Evolutionary conservation across 92 coral and sea anemone genomes (phyloP).

Genomic region (Chrysogorgia sp.): DNA sequence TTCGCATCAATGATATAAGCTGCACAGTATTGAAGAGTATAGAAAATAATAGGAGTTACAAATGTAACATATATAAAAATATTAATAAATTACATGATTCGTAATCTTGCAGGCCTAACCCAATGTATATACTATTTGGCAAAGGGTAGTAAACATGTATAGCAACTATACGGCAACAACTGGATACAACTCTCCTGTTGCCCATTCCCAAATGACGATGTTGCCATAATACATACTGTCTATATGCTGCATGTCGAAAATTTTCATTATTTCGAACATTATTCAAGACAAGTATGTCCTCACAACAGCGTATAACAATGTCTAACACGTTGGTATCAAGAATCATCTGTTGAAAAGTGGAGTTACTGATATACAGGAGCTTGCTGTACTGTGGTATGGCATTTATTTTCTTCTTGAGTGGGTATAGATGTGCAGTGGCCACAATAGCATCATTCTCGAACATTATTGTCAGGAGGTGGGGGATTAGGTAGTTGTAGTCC

Average conservation of each 20-base stretch:
- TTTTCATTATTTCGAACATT: too few species aligned
- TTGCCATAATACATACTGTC: conserved; percentile 37
- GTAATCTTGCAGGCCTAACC: neutral
- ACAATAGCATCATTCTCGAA: conserved; percentile 35
- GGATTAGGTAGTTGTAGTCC: neutral
- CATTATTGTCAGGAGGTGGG: conserved; percentile 9
- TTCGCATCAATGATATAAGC: too few species aligned
- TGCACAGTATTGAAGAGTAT: too few species aligned
- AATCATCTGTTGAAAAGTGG: conserved; percentile 38
- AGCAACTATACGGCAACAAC: neutral
- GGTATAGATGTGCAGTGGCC: conserved; percentile 39
- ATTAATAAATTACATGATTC: too few species aligned
- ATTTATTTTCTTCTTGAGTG: conserved; percentile 45
- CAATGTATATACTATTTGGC: neutral
- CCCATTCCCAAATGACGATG: neutral
- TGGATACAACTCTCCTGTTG: too few species aligned
- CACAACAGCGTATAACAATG: conserved; percentile 42
- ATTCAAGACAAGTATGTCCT: too few species aligned
- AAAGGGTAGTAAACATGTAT: neutral
- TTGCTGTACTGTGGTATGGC: conserved; percentile 39
- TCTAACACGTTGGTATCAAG: conserved; percentile 54
- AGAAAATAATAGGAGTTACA: too few species aligned
- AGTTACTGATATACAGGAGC: conserved; percentile 33
- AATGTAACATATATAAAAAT: too few species aligned
- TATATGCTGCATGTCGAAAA: too few species aligned